Conservation (phyloP, 1,140 invertebrate species). For the Papilio dardanus region DNA sequence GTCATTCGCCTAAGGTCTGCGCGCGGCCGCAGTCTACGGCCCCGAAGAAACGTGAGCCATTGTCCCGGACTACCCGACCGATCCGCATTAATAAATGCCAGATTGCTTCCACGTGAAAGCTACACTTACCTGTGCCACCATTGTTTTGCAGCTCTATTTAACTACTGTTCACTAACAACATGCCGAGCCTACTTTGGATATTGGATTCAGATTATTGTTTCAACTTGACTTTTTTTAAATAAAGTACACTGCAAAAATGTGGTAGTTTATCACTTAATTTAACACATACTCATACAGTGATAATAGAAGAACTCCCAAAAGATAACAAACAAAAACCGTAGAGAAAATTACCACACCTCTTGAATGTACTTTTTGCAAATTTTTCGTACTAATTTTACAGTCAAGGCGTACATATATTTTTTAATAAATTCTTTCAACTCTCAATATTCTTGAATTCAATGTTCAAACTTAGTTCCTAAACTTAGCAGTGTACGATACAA, state of each 20-base stretch:
- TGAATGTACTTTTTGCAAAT: not conserved
- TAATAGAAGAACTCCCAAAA: too few relatives aligned
- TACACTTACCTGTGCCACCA: constrained; percentile 34
- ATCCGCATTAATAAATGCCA: constrained; percentile 72
- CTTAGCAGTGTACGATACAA: constrained; percentile 18
- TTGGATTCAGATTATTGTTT: constrained; percentile 30
- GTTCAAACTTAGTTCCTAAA: constrained; percentile 25
- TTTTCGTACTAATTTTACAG: not conserved
- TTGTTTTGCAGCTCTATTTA: constrained; percentile 40
- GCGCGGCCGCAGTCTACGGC: constrained; percentile 52
- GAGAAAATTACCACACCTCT: too few relatives aligned
- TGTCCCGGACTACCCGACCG: constrained; percentile 64
- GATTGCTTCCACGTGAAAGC: constrained; percentile 58
- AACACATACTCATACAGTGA: too few relatives aligned
- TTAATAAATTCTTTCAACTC: not conserved
- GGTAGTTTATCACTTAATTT: too few relatives aligned
- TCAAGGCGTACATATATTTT: not conserved
- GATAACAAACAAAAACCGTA: too few relatives aligned
- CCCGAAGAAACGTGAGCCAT: constrained; percentile 65
- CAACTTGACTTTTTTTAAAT: constrained; percentile 17
- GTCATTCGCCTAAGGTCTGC: constrained; percentile 62
- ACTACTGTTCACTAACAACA: constrained; percentile 37
- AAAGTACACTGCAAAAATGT: not conserved
- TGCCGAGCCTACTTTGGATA: constrained; percentile 35
- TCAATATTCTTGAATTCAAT: constrained; percentile 8